Evolutionary conservation across 1,140 invertebrate species (phyloP).

Genomic region (Drosophila pseudoobscura): DNA sequence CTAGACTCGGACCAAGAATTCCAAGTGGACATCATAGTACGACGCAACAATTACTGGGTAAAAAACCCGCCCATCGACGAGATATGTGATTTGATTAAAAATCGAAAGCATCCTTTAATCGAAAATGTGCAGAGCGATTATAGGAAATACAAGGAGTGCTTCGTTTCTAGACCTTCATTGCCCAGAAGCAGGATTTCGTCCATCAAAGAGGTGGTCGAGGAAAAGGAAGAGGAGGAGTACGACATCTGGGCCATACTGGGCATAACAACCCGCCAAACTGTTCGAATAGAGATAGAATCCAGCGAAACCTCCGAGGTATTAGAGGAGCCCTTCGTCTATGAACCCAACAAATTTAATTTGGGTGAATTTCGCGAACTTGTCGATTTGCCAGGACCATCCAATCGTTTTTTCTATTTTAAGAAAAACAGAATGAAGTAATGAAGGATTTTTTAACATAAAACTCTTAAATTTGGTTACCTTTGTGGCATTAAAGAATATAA

Average conservation of each 20-base stretch:
- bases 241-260: conserved; percentile 58
- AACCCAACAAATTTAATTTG: conserved; percentile 51
- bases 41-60: conserved; percentile 55
- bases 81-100: conserved; percentile 12
- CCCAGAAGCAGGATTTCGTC: not conserved
- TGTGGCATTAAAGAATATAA: conserved; percentile 19
- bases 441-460: too few species aligned
- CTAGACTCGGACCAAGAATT: conserved; percentile 47
- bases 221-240: conserved; percentile 41
- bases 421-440: conserved; percentile 2
- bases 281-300: not conserved
- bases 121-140: conserved; percentile 6
- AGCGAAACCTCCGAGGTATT: not conserved
- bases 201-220: not conserved
- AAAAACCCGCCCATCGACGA: conserved; percentile 17
- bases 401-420: conserved; percentile 66
- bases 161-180: not conserved
- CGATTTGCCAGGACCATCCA: conserved; percentile 47
- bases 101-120: conserved; percentile 42
- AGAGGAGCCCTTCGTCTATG: conserved; percentile 26
- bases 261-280: not conserved
- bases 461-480: conserved; percentile 12
- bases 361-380: conserved; percentile 51
- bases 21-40: conserved; percentile 60
- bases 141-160: not conserved